These are phyloP conservation scores for Vireo griseus DNA, from an alignment of 2,797 vertebrate genomes.

Conservation along the genomic window DNA sequence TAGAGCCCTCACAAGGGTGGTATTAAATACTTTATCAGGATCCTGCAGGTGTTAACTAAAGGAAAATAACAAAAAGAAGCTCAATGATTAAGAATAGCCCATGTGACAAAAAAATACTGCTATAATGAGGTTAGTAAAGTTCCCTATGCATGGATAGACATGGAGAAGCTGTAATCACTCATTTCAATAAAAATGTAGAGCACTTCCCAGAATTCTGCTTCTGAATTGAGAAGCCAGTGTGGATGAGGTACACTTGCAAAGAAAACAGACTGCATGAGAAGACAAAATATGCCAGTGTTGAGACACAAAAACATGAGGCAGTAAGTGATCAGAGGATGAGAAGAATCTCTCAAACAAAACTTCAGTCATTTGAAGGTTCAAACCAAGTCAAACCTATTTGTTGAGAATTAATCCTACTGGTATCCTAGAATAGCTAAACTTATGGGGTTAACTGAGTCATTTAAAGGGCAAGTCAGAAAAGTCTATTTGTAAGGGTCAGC, in stretches of 20 bases:
- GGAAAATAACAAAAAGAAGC: background rate
- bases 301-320: background rate
- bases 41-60: background rate
- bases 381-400: background rate
- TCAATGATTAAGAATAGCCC: background rate
- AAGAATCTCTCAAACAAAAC: background rate
- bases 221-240: background rate
- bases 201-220: background rate
- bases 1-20: background rate
- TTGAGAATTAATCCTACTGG: background rate
- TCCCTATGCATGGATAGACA: background rate
- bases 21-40: background rate
- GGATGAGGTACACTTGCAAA: background rate
- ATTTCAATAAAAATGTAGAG: background rate
- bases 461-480: background rate
- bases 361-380: background rate
- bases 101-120: background rate
- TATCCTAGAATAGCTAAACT: background rate
- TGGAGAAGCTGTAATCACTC: background rate
- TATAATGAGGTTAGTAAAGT: background rate
- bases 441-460: background rate
- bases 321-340: background rate
- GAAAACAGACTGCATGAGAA: background rate
- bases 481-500: background rate
- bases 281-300: background rate